A percentile compares a stretch with the other conserved stretches of the same genome.
Conservation (phyloP, 1,140 invertebrate species). For the Lordiphosa clarofinis region DNA sequence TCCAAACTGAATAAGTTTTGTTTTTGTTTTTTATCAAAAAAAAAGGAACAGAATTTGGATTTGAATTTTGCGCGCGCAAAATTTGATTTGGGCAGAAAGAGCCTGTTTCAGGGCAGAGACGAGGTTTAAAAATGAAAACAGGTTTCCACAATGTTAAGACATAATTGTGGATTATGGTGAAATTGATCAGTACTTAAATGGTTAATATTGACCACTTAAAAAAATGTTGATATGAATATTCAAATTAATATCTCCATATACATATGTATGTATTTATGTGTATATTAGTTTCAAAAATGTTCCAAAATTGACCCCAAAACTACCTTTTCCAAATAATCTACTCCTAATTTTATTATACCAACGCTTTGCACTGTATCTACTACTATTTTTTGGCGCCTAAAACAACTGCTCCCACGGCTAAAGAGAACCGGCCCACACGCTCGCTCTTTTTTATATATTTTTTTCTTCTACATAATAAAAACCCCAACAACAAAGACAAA, state of each 20-base stretch:
- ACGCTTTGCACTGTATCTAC: constrained; percentile 10
- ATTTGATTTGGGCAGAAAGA: constrained; percentile 1
- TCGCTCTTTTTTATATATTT: constrained; percentile 15
- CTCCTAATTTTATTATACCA: constrained; percentile 12
- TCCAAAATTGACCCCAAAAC: neutral
- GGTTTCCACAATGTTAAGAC: constrained; percentile 30
- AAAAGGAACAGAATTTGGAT: neutral
- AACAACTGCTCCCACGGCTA: constrained; percentile 9
- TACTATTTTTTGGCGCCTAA: constrained; percentile 27
- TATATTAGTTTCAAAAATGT: too few relatives aligned
- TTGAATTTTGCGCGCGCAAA: constrained; percentile 40
- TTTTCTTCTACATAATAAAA: constrained; percentile 15
- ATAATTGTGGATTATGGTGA: constrained; percentile 47
- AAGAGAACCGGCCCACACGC: constrained; percentile 3
- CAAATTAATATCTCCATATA: too few relatives aligned
- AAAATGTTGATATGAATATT: too few relatives aligned
- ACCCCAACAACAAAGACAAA: constrained; percentile 29
- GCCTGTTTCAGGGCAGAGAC: too few relatives aligned
- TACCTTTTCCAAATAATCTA: constrained; percentile 26
- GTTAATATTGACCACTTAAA: too few relatives aligned
- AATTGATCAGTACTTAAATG: constrained; percentile 31
- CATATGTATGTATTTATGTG: too few relatives aligned
- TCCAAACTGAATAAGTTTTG: too few relatives aligned
- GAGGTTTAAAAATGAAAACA: constrained; percentile 21
- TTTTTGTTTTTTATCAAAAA: too few relatives aligned